phyloP scores from a whole-genome alignment of 2,113 vertebrate species.

The Falco punctatus region DNA sequence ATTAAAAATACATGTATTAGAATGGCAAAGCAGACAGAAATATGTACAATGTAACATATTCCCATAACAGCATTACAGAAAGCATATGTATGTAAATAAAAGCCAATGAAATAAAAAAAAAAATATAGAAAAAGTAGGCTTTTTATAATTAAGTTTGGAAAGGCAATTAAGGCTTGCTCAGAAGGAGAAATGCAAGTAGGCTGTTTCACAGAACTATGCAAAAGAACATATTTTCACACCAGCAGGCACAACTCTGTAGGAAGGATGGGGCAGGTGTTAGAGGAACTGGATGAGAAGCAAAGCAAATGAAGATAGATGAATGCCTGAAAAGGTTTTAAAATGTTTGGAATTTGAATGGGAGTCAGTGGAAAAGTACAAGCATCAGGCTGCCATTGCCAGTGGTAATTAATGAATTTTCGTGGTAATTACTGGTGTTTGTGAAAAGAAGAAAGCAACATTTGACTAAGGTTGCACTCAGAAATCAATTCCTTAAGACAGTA shows the following conservation, averaged over 20 bases:
- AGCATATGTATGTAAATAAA: background rate
- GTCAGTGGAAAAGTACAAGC: background rate
- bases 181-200: slow-evolving; percentile 14
- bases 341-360: slow-evolving; percentile 24
- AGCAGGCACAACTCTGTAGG: slow-evolving; percentile 30
- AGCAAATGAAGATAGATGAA: slow-evolving; percentile 42
- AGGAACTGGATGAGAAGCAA: slow-evolving; percentile 34
- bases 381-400: background rate
- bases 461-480: background rate
- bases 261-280: slow-evolving; percentile 38
- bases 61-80: background rate
- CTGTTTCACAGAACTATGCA: slow-evolving; percentile 3
- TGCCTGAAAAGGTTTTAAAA: slow-evolving; percentile 47
- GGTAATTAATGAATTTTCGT: background rate
- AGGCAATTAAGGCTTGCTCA: slow-evolving; percentile 9
- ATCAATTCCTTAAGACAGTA: background rate
- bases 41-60: background rate
- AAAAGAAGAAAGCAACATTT: background rate
- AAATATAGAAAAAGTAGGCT: background rate
- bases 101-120: background rate
- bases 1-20: background rate
- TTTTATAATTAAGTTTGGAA: slow-evolving; percentile 14
- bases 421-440: background rate
- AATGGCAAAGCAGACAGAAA: background rate
- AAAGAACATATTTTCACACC: slow-evolving; percentile 47